phyloP scores from a whole-genome alignment of 2,797 vertebrate genomes.

The Leptodactylus fallax region DNA sequence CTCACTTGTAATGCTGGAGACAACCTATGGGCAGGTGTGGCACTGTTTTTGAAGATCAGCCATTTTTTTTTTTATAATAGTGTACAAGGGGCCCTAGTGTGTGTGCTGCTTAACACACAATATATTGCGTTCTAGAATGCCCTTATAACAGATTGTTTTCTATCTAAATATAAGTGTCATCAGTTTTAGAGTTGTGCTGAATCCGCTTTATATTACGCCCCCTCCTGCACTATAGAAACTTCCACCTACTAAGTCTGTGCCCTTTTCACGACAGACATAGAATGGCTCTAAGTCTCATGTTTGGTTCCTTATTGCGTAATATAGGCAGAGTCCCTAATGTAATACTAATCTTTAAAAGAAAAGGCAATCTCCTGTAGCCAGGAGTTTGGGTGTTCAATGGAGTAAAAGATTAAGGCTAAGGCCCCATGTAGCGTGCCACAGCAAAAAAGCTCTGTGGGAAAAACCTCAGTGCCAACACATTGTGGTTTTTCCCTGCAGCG shows the following conservation, averaged over 20 bases:
- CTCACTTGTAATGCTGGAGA: background rate
- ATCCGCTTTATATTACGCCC: background rate
- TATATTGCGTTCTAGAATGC: too few relatives aligned
- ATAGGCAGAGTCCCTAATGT: too few relatives aligned
- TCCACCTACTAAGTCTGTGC: background rate
- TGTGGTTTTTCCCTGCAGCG: too few relatives aligned
- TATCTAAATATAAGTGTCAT: background rate
- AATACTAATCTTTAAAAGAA: too few relatives aligned
- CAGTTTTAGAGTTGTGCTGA: background rate
- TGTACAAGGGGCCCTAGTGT: background rate
- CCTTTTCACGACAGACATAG: background rate
- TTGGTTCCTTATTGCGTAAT: background rate
- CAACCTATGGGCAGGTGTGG: background rate
- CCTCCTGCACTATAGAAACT: background rate
- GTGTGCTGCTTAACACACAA: too few relatives aligned
- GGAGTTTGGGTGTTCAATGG: too few relatives aligned
- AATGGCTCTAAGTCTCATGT: background rate
- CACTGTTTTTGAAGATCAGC: background rate
- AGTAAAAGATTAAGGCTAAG: too few relatives aligned
- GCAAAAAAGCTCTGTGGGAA: too few relatives aligned
- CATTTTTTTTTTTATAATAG: background rate
- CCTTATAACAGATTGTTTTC: background rate
- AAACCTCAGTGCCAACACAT: too few relatives aligned
- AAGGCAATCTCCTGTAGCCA: background rate
- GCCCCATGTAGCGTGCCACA: too few relatives aligned